phyloP scores from a whole-genome alignment of 1,140 invertebrate genomes.

The Piezodorus guildinii region DNA sequence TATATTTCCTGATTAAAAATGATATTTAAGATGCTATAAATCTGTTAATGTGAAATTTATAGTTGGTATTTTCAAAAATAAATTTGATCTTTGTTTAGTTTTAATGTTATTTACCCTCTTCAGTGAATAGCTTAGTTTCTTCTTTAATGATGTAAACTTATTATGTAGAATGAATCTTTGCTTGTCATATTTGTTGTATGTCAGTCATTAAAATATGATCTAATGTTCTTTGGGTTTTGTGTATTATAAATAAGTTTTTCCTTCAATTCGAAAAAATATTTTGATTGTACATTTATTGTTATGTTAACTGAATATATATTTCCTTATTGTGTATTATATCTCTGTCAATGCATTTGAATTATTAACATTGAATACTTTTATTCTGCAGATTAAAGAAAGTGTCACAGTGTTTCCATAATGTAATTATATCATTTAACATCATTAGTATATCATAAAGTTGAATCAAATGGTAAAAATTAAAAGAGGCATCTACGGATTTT shows the following conservation, averaged over 20 bases:
- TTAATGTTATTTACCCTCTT: neutral
- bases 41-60: neutral
- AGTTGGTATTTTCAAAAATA: neutral
- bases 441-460: too few relatives aligned
- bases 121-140: too few relatives aligned
- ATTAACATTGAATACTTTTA: neutral
- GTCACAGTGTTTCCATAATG: too few relatives aligned
- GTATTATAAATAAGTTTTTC: neutral
- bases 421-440: too few relatives aligned
- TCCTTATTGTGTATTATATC: neutral
- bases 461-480: too few relatives aligned
- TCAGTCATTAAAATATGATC: neutral
- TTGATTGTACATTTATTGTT: neutral
- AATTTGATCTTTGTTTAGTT: neutral
- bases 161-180: neutral
- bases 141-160: too few relatives aligned
- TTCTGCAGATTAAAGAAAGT: too few relatives aligned
- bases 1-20: neutral
- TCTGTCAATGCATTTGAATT: neutral
- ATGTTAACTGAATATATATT: neutral
- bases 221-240: neutral
- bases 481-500: too few relatives aligned
- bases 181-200: neutral
- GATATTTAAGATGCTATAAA: neutral
- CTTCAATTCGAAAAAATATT: neutral